Base-by-base conservation (phyloP, 2,888 invertebrate species). In the Eupeodes luniger region DNA sequence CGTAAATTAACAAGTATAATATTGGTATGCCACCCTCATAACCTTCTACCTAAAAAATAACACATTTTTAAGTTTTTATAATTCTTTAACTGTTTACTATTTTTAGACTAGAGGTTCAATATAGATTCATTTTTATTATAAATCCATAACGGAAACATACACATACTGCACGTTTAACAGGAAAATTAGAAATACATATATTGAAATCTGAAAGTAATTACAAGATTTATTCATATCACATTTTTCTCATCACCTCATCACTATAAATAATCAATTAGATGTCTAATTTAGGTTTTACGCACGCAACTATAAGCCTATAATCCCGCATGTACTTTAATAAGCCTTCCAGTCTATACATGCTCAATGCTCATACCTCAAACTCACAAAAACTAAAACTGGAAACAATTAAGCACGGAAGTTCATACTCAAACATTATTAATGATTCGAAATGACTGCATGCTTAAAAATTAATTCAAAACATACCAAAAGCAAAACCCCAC, bases 351-450 rank as follows among this genome's bases (percentile, higher is more conserved):
- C n/a, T 1, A 27, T 27, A 34, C 34, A 34, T 34, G 14, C 14
- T 12, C 49, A 12, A 34, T 34, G 14, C 14, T 12, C 49, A 12
- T 59, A 34, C 59, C n/a, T 59, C 27, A 34, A 51, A 36, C 34
- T n/a, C 5, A 51, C 51, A 34, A 11, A 12, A 12, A 36, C 11
- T 69, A 36, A 69, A 69, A 53, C 36, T 53, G 27, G 53, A 69
- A 36, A 36, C 53, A 69, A 69, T 69, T 53, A 69, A 16, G 69
- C 34, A 12, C 51, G 69, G 51, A 69, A 53, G 51, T 53, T 34
- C 51, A 16, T 53, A 69, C 36, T 53, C 69, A 69, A 66, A 47
- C 36, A 81, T 70, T 66, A 72, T 72, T 72, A 72, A 81, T 69
- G 40, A 67, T 77, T 47, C 27, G 55, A 66, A 64, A 55, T 77